These are phyloP conservation scores for Trematocara zebra DNA, from an alignment of 2,113 vertebrate genomes.

Conservation along the genomic window DNA sequence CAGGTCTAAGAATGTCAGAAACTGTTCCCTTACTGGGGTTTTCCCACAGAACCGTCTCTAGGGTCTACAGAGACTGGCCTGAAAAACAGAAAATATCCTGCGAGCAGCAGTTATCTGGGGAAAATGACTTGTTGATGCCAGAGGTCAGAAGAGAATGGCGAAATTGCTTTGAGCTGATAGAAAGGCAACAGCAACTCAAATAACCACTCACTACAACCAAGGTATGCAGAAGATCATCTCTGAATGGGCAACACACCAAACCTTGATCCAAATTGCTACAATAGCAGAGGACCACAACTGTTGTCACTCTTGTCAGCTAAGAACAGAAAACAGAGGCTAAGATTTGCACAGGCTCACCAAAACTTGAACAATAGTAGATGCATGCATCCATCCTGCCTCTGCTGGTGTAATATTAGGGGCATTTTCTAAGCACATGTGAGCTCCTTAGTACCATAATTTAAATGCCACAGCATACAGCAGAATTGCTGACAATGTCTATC, in stretches of 20 bases:
- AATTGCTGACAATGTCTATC: neutral
- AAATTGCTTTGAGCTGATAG: neutral
- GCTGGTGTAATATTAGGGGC: neutral
- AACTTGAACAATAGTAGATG: neutral
- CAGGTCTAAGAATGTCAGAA: neutral
- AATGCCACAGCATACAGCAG: neutral
- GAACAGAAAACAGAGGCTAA: neutral
- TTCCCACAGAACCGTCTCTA: rapidly evolving
- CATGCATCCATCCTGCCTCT: neutral
- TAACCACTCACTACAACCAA: neutral
- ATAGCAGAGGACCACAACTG: neutral
- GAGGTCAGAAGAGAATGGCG: neutral
- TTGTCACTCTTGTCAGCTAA: neutral
- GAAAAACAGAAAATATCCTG: neutral
- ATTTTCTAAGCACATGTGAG: neutral
- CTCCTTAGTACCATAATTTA: neutral
- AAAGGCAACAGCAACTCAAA: neutral
- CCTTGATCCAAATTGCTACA: neutral
- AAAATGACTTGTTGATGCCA: neutral
- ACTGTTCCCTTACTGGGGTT: neutral
- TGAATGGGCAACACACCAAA: neutral
- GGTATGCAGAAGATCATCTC: neutral
- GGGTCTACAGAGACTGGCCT: neutral
- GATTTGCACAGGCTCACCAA: neutral
- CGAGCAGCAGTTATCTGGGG: rapidly evolving